A percentile compares a stretch with the other conserved stretches of the same genome.
phyloP scores from a whole-genome alignment of 2,113 vertebrate species.

The Dasypus novemcinctus region DNA sequence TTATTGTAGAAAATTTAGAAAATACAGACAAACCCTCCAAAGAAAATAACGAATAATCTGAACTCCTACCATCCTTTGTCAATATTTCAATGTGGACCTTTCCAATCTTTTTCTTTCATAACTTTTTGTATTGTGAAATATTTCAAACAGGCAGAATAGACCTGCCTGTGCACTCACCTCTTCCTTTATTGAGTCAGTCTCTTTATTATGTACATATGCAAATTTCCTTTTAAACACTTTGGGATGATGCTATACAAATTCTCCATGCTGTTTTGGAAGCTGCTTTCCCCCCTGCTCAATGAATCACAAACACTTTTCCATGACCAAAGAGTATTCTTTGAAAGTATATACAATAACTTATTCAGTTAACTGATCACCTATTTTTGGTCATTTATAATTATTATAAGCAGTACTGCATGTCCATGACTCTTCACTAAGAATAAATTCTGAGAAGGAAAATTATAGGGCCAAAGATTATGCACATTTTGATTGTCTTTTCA shows the following conservation, averaged over 20 bases:
- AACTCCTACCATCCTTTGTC: background rate
- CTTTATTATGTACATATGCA: conserved; percentile 21
- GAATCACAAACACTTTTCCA: conserved; percentile 11
- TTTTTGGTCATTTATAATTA: conserved; percentile 31
- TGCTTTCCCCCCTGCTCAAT: background rate
- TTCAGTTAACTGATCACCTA: background rate
- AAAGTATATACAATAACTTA: background rate
- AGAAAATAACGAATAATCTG: background rate
- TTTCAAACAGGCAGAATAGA: background rate
- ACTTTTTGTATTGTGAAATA: background rate
- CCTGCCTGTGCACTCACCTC: background rate
- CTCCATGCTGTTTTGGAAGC: background rate
- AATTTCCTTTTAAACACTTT: conserved; percentile 26
- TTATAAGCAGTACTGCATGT: background rate
- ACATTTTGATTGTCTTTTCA: conserved; percentile 12
- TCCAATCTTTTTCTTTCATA: background rate
- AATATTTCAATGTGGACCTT: conserved; percentile 38
- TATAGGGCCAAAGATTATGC: background rate
- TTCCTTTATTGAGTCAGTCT: background rate
- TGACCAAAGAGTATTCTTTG: conserved; percentile 1
- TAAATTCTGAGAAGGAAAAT: background rate
- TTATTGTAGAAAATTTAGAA: conserved; percentile 34
- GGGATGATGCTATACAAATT: background rate
- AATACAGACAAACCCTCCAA: background rate
- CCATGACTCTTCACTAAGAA: background rate